A percentile compares a stretch with the other conserved stretches of the same genome.
Evolutionary conservation across 2,113 vertebrate species (phyloP).

Genomic region (Tychaedon coryphoeus): DNA sequence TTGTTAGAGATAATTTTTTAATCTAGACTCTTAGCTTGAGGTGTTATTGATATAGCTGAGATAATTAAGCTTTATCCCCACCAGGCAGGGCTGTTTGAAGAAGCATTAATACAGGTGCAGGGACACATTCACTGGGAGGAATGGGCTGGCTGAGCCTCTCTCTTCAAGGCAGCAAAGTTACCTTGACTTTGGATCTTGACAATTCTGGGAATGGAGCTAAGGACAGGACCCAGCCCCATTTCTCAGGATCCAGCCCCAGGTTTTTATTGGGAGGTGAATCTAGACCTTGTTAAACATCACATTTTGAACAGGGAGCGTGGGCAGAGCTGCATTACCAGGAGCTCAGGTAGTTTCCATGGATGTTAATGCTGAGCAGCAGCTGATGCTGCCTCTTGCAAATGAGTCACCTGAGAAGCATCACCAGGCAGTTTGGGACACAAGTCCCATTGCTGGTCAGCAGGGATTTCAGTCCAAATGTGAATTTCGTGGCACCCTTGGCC

Average conservation of each 20-base stretch:
- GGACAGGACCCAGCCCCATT: not conserved
- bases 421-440: not conserved
- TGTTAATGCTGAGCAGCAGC: not conserved
- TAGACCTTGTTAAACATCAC: not conserved
- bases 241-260: not conserved
- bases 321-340: not conserved
- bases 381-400: not conserved
- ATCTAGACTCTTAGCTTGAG: not conserved
- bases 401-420: not conserved
- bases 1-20: not conserved
- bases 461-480: not conserved
- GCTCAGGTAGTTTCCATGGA: not conserved
- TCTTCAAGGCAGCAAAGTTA: not conserved
- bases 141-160: not conserved
- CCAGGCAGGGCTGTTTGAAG: not conserved
- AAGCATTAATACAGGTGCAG: not conserved
- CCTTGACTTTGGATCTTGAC: not conserved
- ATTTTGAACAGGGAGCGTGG: not conserved
- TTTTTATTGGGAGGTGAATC: not conserved
- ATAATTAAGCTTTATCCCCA: not conserved
- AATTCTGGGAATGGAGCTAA: not conserved
- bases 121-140: not conserved
- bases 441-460: not conserved
- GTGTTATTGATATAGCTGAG: not conserved
- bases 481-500: not conserved